A percentile compares a stretch with the other conserved stretches of the same genome.
Conservation (phyloP, 2,888 invertebrate species). For the Drosophila algonquin region DNA sequence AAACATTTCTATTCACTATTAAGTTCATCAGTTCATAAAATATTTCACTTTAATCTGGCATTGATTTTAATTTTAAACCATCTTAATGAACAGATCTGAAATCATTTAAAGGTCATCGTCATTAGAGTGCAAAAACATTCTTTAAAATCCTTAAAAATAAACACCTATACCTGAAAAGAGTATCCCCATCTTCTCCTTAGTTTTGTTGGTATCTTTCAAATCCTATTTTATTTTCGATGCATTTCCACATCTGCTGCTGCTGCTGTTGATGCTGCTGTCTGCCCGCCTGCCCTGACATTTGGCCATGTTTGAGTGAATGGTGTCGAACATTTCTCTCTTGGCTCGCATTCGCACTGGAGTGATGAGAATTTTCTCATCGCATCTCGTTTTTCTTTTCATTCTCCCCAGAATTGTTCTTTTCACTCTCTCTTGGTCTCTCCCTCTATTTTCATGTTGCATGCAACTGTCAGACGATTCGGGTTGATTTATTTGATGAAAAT, state of each 20-base stretch:
- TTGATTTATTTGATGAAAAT: slow-evolving; percentile 55
- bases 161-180: neutral
- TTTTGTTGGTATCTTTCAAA: neutral
- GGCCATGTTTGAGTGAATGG: slow-evolving; percentile 48
- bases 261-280: neutral
- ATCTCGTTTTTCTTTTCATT: slow-evolving; percentile 14
- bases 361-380: slow-evolving; percentile 25
- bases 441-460: slow-evolving; percentile 20
- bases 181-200: neutral
- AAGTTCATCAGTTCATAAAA: no score
- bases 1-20: no score
- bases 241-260: slow-evolving; percentile 32
- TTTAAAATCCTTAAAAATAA: no score
- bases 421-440: slow-evolving; percentile 4
- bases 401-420: neutral
- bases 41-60: no score
- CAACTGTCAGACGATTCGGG: slow-evolving; percentile 48
- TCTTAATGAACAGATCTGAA: no score
- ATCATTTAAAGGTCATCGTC: no score
- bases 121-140: neutral
- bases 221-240: slow-evolving; percentile 27
- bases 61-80: no score
- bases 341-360: slow-evolving; percentile 24
- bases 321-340: slow-evolving; percentile 36
- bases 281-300: slow-evolving; percentile 37